Conservation (phyloP, 2,888 invertebrate species). For the Rutpela maculata region DNA sequence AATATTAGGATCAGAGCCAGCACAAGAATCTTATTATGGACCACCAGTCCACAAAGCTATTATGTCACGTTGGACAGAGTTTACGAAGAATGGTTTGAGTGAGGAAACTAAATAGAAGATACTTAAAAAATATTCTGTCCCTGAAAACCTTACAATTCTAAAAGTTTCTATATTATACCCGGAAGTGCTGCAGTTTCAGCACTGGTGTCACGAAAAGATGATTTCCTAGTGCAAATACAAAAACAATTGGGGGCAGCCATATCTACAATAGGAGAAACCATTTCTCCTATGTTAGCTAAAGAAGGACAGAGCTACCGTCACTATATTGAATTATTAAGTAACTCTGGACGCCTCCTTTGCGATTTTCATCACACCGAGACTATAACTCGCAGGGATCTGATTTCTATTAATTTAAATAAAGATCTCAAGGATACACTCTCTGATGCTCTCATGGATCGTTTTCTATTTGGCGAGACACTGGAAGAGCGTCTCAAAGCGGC, state of each 20-base stretch:
- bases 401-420: slow-evolving; percentile 38
- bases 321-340: slow-evolving; percentile 23
- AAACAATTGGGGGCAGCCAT: slow-evolving; percentile 40
- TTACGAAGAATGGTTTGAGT: slow-evolving; percentile 28
- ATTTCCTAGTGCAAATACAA: slow-evolving; percentile 31
- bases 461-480: slow-evolving; percentile 40
- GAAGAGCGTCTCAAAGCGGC: slow-evolving; percentile 41
- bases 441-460: slow-evolving; percentile 33
- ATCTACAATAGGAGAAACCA: slow-evolving; percentile 33
- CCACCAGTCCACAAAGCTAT: slow-evolving; percentile 14
- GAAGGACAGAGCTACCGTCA: slow-evolving; percentile 20
- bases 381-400: slow-evolving; percentile 37
- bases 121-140: slow-evolving; percentile 25
- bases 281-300: slow-evolving; percentile 33
- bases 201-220: slow-evolving; percentile 37
- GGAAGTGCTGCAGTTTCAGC: slow-evolving; percentile 26
- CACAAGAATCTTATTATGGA: neutral
- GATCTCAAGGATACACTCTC: slow-evolving; percentile 40
- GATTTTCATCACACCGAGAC: slow-evolving; percentile 42
- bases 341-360: slow-evolving; percentile 35
- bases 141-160: slow-evolving; percentile 14
- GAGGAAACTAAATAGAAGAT: slow-evolving; percentile 22
- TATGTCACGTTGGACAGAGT: slow-evolving; percentile 15
- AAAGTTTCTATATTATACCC: slow-evolving; percentile 36
- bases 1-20: slow-evolving; percentile 8